Conservation (phyloP, 2,113 vertebrate genomes). For the Ceratotherium simum region DNA sequence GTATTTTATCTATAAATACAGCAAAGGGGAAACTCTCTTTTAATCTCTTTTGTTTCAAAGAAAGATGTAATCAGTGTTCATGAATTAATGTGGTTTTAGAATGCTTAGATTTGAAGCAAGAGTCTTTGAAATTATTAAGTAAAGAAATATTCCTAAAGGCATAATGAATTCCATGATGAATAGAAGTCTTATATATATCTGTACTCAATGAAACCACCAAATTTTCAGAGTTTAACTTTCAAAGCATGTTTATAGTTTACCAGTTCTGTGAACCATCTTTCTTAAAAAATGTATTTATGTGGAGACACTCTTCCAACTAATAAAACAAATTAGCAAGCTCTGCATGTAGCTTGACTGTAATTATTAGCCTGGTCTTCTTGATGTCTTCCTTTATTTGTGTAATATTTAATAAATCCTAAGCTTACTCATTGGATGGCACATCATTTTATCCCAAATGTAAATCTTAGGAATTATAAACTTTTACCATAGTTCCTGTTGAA, state of each 20-base stretch:
- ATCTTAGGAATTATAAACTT: background rate
- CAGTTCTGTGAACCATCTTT: background rate
- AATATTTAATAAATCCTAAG: background rate
- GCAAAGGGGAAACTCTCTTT: background rate
- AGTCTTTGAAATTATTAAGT: slow-evolving; percentile 1
- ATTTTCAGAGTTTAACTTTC: background rate
- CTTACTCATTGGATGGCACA: background rate
- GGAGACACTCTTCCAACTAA: background rate
- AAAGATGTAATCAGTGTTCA: background rate
- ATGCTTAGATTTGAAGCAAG: background rate
- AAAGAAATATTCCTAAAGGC: background rate
- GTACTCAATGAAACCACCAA: background rate
- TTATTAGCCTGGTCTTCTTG: background rate
- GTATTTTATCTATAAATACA: background rate
- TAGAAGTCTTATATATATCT: background rate
- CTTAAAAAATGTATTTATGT: background rate
- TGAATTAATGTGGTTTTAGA: slow-evolving; percentile 16
- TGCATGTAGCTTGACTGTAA: background rate
- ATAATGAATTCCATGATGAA: background rate
- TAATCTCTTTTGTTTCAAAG: background rate
- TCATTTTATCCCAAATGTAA: background rate
- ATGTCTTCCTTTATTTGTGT: background rate
- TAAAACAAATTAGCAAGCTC: background rate
- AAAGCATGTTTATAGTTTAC: background rate
- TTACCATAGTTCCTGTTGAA: background rate